phyloP scores from a whole-genome alignment of 2,113 vertebrate species.

The Myrmophylax atrothorax region DNA sequence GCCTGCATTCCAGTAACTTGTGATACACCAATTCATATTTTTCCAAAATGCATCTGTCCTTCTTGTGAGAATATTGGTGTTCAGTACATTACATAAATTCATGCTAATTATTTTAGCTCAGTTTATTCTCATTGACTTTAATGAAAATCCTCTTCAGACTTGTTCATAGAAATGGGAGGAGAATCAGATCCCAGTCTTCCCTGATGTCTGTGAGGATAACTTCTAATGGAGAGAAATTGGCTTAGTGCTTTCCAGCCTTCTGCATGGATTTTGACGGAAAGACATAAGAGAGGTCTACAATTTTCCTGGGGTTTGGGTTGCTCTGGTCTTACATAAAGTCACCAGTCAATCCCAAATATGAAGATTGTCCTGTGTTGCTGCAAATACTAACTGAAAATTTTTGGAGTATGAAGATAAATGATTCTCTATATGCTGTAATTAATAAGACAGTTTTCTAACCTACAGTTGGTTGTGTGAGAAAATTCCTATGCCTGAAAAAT shows the following conservation, averaged over 20 bases:
- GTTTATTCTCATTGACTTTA: background rate
- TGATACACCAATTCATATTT: background rate
- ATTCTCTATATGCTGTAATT: background rate
- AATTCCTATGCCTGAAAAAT: conserved; percentile 39
- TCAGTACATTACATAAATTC: background rate
- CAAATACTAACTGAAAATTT: background rate
- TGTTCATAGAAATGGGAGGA: background rate
- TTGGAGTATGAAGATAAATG: background rate
- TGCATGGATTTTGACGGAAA: background rate
- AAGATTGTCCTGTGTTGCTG: background rate
- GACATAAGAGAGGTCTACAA: background rate
- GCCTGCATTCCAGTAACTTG: background rate
- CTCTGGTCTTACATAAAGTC: background rate
- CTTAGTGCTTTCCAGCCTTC: background rate
- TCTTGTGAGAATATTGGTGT: background rate
- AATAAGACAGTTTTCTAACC: conserved; percentile 22
- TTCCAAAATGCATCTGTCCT: background rate
- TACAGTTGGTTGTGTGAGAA: conserved; percentile 44
- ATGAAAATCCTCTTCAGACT: conserved; percentile 36
- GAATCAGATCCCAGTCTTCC: background rate
- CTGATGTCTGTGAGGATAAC: background rate
- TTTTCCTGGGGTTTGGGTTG: background rate
- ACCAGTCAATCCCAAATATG: background rate
- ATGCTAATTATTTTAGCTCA: conserved; percentile 12
- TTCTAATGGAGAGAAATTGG: background rate